These are phyloP conservation scores for Amphibalanus amphitrite DNA, from an alignment of 1,140 invertebrate species.

Conservation along the genomic window DNA sequence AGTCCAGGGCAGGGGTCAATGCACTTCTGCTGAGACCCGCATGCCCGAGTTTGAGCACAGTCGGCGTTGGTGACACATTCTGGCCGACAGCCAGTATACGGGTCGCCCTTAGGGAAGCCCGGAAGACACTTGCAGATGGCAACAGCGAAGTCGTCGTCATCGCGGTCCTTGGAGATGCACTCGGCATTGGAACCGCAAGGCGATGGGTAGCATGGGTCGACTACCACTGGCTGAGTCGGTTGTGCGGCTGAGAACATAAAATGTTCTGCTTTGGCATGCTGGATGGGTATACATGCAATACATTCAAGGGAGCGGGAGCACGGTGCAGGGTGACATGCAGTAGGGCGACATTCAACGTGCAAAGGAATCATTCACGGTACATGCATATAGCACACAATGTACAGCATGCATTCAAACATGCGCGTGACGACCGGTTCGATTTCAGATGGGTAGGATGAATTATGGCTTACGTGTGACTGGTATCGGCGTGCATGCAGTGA, in stretches of 20 bases:
- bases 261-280: neutral
- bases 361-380: neutral
- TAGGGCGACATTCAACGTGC: slow-evolving; percentile 6
- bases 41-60: slow-evolving; percentile 49
- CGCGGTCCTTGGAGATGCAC: slow-evolving; percentile 32
- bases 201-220: slow-evolving; percentile 44
- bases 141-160: slow-evolving; percentile 36
- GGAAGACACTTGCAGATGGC: slow-evolving; percentile 41
- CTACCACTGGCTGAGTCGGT: neutral
- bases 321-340: neutral
- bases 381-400: neutral
- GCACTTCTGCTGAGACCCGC: slow-evolving; percentile 39
- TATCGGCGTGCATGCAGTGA: slow-evolving; percentile 18
- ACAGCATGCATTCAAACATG: no score
- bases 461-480: slow-evolving; percentile 9
- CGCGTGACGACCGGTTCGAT: no score
- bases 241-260: neutral
- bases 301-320: neutral
- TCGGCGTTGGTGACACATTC: slow-evolving; percentile 59
- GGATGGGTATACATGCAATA: slow-evolving; percentile 5
- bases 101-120: slow-evolving; percentile 37
- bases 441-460: neutral
- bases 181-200: slow-evolving; percentile 59
- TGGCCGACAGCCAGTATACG: slow-evolving; percentile 48
- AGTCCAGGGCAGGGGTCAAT: slow-evolving; percentile 35